Evolutionary conservation across 2,113 vertebrate genomes (phyloP).

Genomic region (Azemiops feae): DNA sequence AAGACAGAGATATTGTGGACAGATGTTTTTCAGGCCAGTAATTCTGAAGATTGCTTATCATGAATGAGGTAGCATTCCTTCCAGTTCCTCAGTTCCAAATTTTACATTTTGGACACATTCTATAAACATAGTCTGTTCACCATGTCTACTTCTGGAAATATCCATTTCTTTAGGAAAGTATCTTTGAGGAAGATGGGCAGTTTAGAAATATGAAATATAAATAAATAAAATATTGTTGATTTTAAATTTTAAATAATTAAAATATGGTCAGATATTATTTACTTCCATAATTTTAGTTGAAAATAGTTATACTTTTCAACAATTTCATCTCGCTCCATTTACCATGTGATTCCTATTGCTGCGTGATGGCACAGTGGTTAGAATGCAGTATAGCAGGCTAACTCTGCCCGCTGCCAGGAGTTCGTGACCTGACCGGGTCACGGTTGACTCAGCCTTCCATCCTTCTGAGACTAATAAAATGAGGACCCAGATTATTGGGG

Average conservation of each 20-base stretch:
- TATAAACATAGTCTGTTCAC: background rate
- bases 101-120: background rate
- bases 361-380: background rate
- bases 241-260: background rate
- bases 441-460: background rate
- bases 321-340: constrained; percentile 21
- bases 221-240: background rate
- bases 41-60: background rate
- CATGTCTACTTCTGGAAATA: background rate
- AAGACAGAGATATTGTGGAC: background rate
- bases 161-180: background rate
- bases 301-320: background rate
- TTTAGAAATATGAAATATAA: background rate
- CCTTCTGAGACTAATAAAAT: background rate
- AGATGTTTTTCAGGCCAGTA: background rate
- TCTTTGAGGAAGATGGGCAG: background rate
- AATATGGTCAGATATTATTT: background rate
- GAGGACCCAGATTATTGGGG: background rate
- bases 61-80: background rate
- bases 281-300: background rate
- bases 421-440: background rate
- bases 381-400: background rate
- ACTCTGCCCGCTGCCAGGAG: background rate
- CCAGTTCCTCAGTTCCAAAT: background rate
- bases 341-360: constrained; percentile 41